These are phyloP conservation scores for Beroe forskalii DNA, from an alignment of 37 sponge, comb jelly and placozoan species.

Conservation along the genomic window DNA sequence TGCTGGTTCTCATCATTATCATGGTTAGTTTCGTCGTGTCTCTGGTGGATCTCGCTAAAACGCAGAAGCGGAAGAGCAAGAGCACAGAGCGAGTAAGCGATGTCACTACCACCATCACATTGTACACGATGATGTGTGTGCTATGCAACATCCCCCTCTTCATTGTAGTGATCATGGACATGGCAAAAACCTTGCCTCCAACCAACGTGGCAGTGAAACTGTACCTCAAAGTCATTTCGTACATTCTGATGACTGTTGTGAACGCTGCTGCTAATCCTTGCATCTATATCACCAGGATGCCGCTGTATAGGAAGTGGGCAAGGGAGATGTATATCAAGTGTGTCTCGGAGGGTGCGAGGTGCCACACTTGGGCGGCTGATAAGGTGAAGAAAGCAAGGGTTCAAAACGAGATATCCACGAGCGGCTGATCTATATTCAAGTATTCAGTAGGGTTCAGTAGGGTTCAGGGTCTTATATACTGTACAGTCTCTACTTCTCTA, in stretches of 20 bases:
- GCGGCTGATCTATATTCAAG: too few relatives aligned
- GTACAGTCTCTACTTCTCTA: too few relatives aligned
- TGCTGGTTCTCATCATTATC: neutral
- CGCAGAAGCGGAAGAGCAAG: neutral
- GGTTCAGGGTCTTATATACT: too few relatives aligned
- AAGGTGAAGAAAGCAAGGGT: too few relatives aligned
- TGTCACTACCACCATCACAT: neutral
- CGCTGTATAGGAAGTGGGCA: neutral
- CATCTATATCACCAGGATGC: neutral
- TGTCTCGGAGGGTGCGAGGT: too few relatives aligned
- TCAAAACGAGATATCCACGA: too few relatives aligned
- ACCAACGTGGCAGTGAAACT: neutral
- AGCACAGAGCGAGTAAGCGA: neutral
- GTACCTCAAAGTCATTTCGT: neutral
- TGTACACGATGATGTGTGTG: neutral
- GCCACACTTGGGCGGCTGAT: too few relatives aligned
- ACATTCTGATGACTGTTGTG: neutral
- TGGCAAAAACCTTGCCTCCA: neutral
- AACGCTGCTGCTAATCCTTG: neutral
- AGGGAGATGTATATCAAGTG: too few relatives aligned
- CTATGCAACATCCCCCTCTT: neutral
- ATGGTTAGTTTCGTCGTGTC: neutral
- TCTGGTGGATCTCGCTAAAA: neutral
- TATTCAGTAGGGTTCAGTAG: too few relatives aligned
- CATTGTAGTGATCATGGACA: neutral